Evolutionary conservation across 2,797 vertebrate genomes (phyloP), one percentile per base, ranked within the genome.

Genomic region (Mormyrops attenuatus): DNA sequence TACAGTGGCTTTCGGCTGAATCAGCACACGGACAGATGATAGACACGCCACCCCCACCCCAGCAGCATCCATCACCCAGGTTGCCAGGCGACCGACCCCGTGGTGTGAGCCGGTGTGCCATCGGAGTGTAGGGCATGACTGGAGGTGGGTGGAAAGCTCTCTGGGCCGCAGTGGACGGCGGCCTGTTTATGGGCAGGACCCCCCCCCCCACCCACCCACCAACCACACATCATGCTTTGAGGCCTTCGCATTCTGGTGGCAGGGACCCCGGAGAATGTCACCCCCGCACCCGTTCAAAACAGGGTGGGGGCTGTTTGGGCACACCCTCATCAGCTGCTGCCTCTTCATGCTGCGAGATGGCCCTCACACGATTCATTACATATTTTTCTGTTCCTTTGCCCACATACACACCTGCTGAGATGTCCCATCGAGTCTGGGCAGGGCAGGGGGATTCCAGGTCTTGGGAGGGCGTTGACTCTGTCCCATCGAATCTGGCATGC

Each of bases 261-360:
- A 53, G 41, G 13, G 47, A 30, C 49, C 85, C 52, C 89, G 92
- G 92, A 90, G 96, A 97, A 96, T 95, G 95, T 93, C 92, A 92
- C 89, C 93, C 91, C 89, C 93, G 91, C 92, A 90, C 92, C 93
- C 92, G 92, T 92, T 92, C 92, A 20, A 88, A 87, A 87, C 80
- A 88, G 88, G 90, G 89, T 89, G 85, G 66, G 89, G 73, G 90
- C 94, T 94, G 96, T 95, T 94, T 91, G 94, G 95, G 95, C 95
- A 95, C 26, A 94, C 86, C 94, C 89, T 91, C 92, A 88, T 96
- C 97, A 97, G 96, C 97, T 97, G 97, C 93, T 93, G 90, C 93
- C 91, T 92, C 93, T 92, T 91, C 88, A 93, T 92, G 95, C 94
- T 93, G 94, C 94, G 95, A 90, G 90, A 90, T 91, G 95, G 94